phyloP scores from a whole-genome alignment of 2,113 vertebrate genomes.

The Amblyopsis rosae region DNA sequence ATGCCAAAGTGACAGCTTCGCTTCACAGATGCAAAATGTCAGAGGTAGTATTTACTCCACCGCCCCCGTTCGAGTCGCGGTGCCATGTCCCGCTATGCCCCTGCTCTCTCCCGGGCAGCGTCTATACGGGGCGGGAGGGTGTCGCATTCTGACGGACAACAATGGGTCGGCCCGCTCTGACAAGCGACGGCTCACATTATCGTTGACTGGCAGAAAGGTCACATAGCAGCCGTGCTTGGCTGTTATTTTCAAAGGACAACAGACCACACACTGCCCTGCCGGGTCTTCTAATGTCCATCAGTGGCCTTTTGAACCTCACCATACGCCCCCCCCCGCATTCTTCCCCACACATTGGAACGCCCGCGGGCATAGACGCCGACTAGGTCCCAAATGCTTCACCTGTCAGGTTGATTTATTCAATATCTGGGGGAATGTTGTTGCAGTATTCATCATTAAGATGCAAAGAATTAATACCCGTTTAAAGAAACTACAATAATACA shows the following conservation, averaged over 20 bases:
- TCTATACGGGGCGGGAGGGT: slow-evolving; percentile 60
- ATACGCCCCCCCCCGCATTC: background rate
- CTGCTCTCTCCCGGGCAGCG: slow-evolving; percentile 39
- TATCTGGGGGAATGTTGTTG: slow-evolving; percentile 49
- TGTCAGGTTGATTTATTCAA: slow-evolving; percentile 58
- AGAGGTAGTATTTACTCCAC: slow-evolving; percentile 21
- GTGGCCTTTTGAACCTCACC: slow-evolving; percentile 46
- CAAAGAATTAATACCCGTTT: background rate
- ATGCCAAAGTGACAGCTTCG: background rate
- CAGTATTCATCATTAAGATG: slow-evolving; percentile 17
- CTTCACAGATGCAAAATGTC: slow-evolving; percentile 35
- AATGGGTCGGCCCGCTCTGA: slow-evolving; percentile 53
- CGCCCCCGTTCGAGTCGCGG: background rate
- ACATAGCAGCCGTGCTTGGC: slow-evolving; percentile 70
- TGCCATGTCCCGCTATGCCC: slow-evolving; percentile 24
- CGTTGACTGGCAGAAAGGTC: slow-evolving; percentile 77
- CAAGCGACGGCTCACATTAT: slow-evolving; percentile 72
- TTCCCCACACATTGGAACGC: background rate
- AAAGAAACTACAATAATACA: background rate
- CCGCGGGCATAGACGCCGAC: slow-evolving; percentile 24
- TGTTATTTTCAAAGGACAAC: slow-evolving; percentile 79
- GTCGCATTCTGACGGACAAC: slow-evolving; percentile 60
- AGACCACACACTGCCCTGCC: slow-evolving; percentile 46
- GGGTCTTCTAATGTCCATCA: slow-evolving; percentile 42
- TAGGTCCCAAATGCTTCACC: slow-evolving; percentile 46